These are phyloP conservation scores for Synodontis membranacea DNA, from an alignment of 2,113 vertebrate species.

Conservation along the genomic window DNA sequence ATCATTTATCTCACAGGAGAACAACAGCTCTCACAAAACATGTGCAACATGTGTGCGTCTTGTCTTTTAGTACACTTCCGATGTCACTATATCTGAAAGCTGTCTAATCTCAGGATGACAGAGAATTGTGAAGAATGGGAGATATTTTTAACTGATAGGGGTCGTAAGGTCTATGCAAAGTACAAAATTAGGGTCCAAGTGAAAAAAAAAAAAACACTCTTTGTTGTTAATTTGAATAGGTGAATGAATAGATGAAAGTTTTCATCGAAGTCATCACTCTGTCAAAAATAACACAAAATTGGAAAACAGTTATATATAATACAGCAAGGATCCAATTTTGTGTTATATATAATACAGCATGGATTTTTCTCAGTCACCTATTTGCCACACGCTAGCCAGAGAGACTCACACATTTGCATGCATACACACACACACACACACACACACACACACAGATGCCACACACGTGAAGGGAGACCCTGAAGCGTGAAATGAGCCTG, in stretches of 20 bases:
- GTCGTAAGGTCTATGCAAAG: not conserved
- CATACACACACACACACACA: conserved; percentile 21
- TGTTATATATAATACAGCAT: conserved; percentile 29
- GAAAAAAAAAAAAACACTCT: conserved; percentile 4
- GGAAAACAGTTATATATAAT: conserved; percentile 12
- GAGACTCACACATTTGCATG: conserved; percentile 26
- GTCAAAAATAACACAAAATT: conserved; percentile 23
- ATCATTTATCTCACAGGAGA: not conserved
- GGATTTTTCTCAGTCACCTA: conserved; percentile 11
- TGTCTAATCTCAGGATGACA: not conserved
- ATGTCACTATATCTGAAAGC: not conserved
- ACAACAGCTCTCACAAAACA: not conserved
- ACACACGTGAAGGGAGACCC: conserved; percentile 60
- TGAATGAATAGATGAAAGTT: conserved; percentile 15
- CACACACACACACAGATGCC: conserved; percentile 41
- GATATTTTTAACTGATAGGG: not conserved
- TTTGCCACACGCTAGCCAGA: conserved; percentile 2
- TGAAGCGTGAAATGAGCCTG: conserved; percentile 76
- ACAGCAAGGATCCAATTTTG: conserved; percentile 18
- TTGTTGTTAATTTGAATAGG: not conserved
- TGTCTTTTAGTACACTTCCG: not conserved
- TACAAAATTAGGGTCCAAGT: not conserved
- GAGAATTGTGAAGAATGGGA: not conserved
- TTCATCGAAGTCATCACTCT: conserved; percentile 15
- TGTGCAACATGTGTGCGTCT: not conserved